Percentiles rank a stretch among this genome's conserved stretches.
These are phyloP conservation scores for Psettodes erumei DNA, from an alignment of 2,113 vertebrate genomes.

Conservation along the genomic window DNA sequence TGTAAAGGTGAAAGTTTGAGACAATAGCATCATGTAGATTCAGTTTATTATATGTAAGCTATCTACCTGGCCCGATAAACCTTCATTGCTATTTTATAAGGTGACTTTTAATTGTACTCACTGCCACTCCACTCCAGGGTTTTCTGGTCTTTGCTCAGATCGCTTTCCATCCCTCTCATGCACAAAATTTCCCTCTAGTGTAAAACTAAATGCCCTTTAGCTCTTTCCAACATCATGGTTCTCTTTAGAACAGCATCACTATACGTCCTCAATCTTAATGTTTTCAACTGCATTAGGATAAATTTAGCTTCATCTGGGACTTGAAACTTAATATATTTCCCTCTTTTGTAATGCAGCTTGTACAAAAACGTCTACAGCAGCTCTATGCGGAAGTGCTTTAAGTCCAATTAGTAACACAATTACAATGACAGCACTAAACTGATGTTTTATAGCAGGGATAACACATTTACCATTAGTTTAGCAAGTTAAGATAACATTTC, in stretches of 20 bases:
- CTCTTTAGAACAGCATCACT: background rate
- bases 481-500: no score
- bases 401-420: background rate
- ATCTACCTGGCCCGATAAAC: background rate
- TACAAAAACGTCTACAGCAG: background rate
- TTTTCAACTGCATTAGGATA: background rate
- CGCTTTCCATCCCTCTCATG: background rate
- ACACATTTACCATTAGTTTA: no score
- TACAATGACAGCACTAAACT: no score
- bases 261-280: background rate
- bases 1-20: background rate
- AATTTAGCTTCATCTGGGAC: background rate
- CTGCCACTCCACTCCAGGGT: background rate
- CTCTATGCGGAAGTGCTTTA: background rate
- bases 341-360: background rate
- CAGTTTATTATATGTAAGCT: background rate
- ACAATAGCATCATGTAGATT: background rate
- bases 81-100: conserved; percentile 1
- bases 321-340: no score
- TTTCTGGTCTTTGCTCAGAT: background rate
- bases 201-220: background rate
- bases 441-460: no score
- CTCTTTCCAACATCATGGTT: background rate
- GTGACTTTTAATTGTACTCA: conserved; percentile 32
- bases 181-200: background rate